Evolutionary conservation across 2,888 invertebrate species (phyloP).

Genomic region (Icerya purchasi): DNA sequence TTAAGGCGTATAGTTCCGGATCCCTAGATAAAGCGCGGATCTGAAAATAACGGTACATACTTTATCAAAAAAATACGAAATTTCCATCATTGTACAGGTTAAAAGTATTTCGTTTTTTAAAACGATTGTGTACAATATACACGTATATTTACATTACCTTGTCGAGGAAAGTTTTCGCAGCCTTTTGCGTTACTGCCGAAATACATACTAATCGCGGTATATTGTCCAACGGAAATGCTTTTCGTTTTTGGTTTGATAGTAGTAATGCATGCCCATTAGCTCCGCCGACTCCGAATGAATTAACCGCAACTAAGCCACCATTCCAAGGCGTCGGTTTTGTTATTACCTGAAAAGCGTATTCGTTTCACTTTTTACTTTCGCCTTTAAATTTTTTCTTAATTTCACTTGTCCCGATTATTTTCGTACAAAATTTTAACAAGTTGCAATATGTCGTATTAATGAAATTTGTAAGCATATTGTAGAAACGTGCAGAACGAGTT

Average conservation of each 20-base stretch:
- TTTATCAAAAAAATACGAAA: too few relatives aligned
- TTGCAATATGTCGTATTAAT: too few relatives aligned
- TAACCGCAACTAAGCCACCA: constrained; percentile 17
- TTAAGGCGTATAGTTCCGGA: constrained; percentile 49
- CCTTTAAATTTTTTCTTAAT: not conserved
- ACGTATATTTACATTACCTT: constrained; percentile 14
- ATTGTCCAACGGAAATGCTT: constrained; percentile 21
- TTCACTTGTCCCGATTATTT: too few relatives aligned
- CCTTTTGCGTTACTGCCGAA: constrained; percentile 32
- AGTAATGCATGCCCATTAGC: constrained; percentile 16
- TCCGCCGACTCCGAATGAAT: constrained; percentile 17
- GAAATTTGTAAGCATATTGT: too few relatives aligned
- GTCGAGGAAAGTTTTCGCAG: constrained; percentile 24
- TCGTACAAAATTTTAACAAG: too few relatives aligned
- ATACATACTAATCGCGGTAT: constrained; percentile 24
- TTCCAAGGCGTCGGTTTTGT: constrained; percentile 14
- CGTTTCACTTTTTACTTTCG: not conserved
- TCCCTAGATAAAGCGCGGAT: constrained; percentile 35
- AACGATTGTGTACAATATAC: not conserved
- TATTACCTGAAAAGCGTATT: constrained; percentile 15
- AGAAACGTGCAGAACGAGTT: too few relatives aligned
- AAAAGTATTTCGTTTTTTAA: not conserved
- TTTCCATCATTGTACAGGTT: not conserved
- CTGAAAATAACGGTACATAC: too few relatives aligned
- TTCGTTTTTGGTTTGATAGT: constrained; percentile 17